Evolutionary conservation across 2,888 invertebrate species (phyloP).

Genomic region (Anarsia innoxiella): DNA sequence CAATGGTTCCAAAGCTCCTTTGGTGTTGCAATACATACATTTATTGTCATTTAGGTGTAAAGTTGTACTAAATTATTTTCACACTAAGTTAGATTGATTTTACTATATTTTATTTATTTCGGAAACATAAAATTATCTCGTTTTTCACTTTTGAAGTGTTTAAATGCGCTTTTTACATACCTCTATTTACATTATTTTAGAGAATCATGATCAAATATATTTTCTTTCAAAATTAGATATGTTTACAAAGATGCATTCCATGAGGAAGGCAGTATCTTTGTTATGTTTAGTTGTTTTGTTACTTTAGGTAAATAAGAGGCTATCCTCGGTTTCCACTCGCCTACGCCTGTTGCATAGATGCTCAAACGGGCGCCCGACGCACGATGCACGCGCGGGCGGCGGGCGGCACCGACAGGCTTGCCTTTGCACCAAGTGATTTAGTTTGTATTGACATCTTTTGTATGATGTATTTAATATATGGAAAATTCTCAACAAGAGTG

Average conservation of each 20-base stretch:
- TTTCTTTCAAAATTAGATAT: slow-evolving; percentile 53
- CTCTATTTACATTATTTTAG: slow-evolving; percentile 65
- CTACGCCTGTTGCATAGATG: slow-evolving; percentile 61
- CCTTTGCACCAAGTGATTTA: slow-evolving; percentile 76
- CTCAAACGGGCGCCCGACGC: slow-evolving; percentile 36
- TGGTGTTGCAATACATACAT: slow-evolving; percentile 66
- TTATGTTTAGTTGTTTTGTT: slow-evolving; percentile 58
- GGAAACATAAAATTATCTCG: slow-evolving; percentile 60
- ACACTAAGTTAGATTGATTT: slow-evolving; percentile 68
- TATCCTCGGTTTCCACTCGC: slow-evolving; percentile 68
- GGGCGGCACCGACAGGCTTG: slow-evolving; percentile 67
- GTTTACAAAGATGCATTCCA: slow-evolving; percentile 64
- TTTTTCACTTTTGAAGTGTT: slow-evolving; percentile 68
- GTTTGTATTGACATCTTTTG: slow-evolving; percentile 74
- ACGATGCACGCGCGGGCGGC: slow-evolving; percentile 22
- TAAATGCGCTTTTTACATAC: slow-evolving; percentile 69
- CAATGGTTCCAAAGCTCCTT: slow-evolving; percentile 72
- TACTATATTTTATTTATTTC: slow-evolving; percentile 67
- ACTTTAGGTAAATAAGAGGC: slow-evolving; percentile 60
- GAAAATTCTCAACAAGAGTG: slow-evolving; percentile 67
- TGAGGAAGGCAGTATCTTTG: slow-evolving; percentile 60
- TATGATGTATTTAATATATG: slow-evolving; percentile 73
- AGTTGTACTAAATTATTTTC: slow-evolving; percentile 72
- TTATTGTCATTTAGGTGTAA: slow-evolving; percentile 66
- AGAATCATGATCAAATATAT: slow-evolving; percentile 71